A percentile compares a stretch with the other conserved stretches of the same genome.
These are phyloP conservation scores for Lacerta agilis DNA, from an alignment of 2,797 vertebrate species.

Conservation along the genomic window DNA sequence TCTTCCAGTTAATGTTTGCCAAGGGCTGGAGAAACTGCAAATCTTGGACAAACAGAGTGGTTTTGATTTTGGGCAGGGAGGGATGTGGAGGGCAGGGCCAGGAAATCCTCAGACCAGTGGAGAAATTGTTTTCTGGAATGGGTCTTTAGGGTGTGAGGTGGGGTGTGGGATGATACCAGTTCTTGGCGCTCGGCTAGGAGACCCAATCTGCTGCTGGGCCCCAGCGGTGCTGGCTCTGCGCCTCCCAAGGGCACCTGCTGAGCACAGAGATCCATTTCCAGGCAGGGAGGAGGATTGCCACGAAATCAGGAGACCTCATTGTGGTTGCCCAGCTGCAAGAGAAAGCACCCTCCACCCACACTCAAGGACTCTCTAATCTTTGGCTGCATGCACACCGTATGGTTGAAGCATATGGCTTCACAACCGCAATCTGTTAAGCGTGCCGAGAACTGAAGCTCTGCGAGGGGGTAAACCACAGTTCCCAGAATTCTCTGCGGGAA, in stretches of 20 bases:
- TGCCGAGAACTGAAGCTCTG: too few species aligned
- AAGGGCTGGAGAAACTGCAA: not conserved
- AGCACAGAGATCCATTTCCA: not conserved
- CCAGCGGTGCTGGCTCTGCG: too few species aligned
- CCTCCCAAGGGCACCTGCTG: not conserved
- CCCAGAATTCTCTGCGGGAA: too few species aligned
- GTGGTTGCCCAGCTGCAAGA: not conserved
- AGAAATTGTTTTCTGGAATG: fast-evolving
- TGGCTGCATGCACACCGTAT: too few species aligned
- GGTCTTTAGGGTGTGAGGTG: not conserved
- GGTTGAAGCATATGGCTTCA: too few species aligned
- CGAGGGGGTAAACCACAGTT: too few species aligned
- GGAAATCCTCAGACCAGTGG: too few species aligned
- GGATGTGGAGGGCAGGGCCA: not conserved
- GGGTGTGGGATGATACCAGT: not conserved
- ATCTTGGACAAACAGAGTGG: not conserved
- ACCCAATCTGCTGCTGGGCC: not conserved
- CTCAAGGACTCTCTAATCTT: not conserved
- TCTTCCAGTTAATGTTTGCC: not conserved
- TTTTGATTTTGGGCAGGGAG: too few species aligned
- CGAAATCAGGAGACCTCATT: not conserved
- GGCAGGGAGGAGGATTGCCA: not conserved
- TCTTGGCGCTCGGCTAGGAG: not conserved
- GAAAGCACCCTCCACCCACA: not conserved
- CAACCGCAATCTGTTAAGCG: too few species aligned